Evolutionary conservation across 2,797 vertebrate genomes (phyloP), one percentile per base, ranked within the genome.

Genomic region (Rhabdophis nuchalis): DNA sequence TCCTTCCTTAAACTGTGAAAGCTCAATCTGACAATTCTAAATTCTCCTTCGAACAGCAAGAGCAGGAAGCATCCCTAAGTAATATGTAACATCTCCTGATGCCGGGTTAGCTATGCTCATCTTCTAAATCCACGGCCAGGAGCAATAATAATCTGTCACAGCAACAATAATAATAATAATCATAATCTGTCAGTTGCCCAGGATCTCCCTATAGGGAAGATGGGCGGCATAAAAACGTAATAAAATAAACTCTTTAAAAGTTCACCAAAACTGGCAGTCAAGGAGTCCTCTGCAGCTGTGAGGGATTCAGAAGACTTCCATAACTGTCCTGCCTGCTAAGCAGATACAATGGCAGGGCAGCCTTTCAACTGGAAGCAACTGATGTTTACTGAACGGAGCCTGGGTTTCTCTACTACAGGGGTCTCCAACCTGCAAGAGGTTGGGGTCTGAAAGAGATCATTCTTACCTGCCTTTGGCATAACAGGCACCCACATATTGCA

Each of bases 251-350:
- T 68, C 64, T 68, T 32, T 32, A 16, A 68, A 68, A 68, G 64
- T 72, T 36, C n/a, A 72, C n/a, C n/a, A 32, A 68, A 68, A 32
- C 13, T 32, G 64, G 5, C 61, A 5, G 29, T 5, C 29, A 12
- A 64, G 61, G 29, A 64, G 29, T 64, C 64, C 32, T 32, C n/a
- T 36, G n/a, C 64, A 32, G 14, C 64, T 72, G 6, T 32, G n/a
- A 8, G 0, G 1, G n/a, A 8, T 36, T 18, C n/a, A 72, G n/a
- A 8, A n/a, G 2, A n/a, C n/a, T 32, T 8, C 0, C 2, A 18
- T 32, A 18, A 16, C n/a, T 36, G 64, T 32, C 64, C 16, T 32
- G n/a, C n/a, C 64, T 32, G n/a, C n/a, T 36, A 36, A 72, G 64
- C 64, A 72, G 64, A 8, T 18, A 18, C n/a, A 32, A 32, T 7